phyloP scores from a whole-genome alignment of 2,797 vertebrate genomes.

The Acanthopagrus latus region DNA sequence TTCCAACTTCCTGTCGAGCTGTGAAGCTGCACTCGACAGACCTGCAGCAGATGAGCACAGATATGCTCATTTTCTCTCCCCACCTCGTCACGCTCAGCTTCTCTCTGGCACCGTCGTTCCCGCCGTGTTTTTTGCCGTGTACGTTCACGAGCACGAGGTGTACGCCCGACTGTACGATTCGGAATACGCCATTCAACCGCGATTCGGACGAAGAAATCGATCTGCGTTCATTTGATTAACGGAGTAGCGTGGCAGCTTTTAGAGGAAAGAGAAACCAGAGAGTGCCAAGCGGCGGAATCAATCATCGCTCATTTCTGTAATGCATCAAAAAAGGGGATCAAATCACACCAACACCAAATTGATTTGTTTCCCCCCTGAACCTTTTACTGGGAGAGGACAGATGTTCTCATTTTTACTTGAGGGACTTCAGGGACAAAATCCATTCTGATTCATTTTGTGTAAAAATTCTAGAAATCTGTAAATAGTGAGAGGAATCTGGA shows the following conservation, averaged over 20 bases:
- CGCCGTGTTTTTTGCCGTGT: conserved; percentile 17
- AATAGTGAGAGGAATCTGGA: neutral
- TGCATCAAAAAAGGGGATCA: conserved; percentile 54
- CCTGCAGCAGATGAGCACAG: conserved; percentile 52
- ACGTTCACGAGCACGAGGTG: conserved; percentile 8
- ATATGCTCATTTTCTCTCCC: conserved; percentile 46
- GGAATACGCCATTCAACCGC: neutral
- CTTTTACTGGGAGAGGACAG: conserved; percentile 18
- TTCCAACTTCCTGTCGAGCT: conserved; percentile 21
- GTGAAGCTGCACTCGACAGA: conserved; percentile 38
- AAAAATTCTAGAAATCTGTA: neutral
- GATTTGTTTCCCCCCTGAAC: conserved; percentile 30
- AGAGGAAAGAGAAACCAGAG: conserved; percentile 50
- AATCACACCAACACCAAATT: conserved; percentile 23
- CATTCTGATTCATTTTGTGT: conserved; percentile 2
- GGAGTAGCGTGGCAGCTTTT: conserved; percentile 44
- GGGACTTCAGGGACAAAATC: conserved; percentile 1
- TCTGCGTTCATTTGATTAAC: conserved; percentile 54
- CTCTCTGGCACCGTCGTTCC: conserved; percentile 24
- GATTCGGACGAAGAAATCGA: conserved; percentile 19
- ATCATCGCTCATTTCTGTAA: conserved; percentile 47
- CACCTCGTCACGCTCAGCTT: conserved; percentile 44
- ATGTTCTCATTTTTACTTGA: conserved; percentile 1
- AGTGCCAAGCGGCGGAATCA: conserved; percentile 40
- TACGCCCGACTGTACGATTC: conserved; percentile 1